These are phyloP conservation scores for Trimorus sp. DNA, from an alignment of 2,888 invertebrate species.

Conservation along the genomic window DNA sequence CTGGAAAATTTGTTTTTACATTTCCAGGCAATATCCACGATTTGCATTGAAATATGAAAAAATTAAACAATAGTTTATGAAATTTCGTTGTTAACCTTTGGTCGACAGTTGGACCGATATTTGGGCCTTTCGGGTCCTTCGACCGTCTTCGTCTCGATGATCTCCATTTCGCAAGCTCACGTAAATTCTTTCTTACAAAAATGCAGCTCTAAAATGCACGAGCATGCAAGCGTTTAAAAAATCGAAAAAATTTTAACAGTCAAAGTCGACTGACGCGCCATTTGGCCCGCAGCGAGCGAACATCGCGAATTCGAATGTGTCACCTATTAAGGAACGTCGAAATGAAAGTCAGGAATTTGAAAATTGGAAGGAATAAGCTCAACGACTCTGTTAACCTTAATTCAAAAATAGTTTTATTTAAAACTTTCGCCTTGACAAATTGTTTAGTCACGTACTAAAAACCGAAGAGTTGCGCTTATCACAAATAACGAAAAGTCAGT, in stretches of 20 bases:
- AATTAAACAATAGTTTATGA: too few species aligned
- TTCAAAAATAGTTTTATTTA: slow-evolving; percentile 52
- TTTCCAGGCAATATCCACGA: too few species aligned
- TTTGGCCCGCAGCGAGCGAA: too few species aligned
- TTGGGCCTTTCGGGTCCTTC: not conserved
- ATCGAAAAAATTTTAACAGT: too few species aligned
- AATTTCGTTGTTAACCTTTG: not conserved
- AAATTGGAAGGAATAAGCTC: not conserved
- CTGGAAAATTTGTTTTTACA: too few species aligned
- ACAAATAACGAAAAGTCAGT: slow-evolving; percentile 23
- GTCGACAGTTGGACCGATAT: not conserved
- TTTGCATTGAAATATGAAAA: too few species aligned
- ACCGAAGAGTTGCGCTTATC: slow-evolving; percentile 20
- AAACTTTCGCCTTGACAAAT: slow-evolving; percentile 41
- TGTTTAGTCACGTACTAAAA: slow-evolving; percentile 40
- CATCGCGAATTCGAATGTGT: too few species aligned
- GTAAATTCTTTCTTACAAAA: not conserved
- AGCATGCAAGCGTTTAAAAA: too few species aligned
- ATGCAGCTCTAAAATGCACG: not conserved
- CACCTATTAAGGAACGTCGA: too few species aligned
- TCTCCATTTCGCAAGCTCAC: not conserved
- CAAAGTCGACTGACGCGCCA: too few species aligned
- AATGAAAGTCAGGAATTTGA: not conserved
- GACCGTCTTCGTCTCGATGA: not conserved
- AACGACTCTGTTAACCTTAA: slow-evolving; percentile 13